These are phyloP conservation scores for Capitulum mitella DNA, from an alignment of 2,888 invertebrate genomes.

Conservation along the genomic window DNA sequence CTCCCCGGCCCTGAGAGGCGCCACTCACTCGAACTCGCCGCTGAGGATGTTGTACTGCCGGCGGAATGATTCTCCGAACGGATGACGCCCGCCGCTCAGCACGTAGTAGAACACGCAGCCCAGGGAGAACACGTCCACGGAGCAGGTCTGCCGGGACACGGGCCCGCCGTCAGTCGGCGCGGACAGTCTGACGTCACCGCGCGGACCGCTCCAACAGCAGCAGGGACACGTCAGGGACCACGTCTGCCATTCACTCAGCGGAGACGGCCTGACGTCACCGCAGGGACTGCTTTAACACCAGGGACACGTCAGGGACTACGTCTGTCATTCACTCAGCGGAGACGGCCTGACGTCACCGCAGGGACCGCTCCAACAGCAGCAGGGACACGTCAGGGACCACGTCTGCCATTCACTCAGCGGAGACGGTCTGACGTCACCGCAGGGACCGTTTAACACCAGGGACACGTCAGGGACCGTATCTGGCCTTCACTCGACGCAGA, in stretches of 20 bases:
- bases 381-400: not conserved
- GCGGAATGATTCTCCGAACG: constrained; percentile 82
- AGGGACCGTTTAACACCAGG: no score
- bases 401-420: no score
- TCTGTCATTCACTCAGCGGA: no score
- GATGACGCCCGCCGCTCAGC: constrained; percentile 77
- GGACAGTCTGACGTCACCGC: not conserved
- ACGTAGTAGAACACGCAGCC: constrained; percentile 98
- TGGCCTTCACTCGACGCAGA: no score
- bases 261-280: no score
- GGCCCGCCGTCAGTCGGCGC: no score
- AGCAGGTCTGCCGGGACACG: constrained; percentile 80
- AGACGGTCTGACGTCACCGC: no score
- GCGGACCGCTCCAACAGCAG: not conserved
- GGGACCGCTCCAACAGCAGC: not conserved
- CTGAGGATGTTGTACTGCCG: constrained; percentile 80
- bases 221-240: not conserved
- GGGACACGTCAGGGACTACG: no score
- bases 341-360: not conserved
- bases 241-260: no score
- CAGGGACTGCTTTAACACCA: no score
- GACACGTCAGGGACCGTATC: no score
- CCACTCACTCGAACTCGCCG: constrained; percentile 45
- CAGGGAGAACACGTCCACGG: constrained; percentile 93
- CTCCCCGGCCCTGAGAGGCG: no score